Evolutionary conservation across 2,797 vertebrate genomes (phyloP).

Genomic region (Phylloscopus collybita): DNA sequence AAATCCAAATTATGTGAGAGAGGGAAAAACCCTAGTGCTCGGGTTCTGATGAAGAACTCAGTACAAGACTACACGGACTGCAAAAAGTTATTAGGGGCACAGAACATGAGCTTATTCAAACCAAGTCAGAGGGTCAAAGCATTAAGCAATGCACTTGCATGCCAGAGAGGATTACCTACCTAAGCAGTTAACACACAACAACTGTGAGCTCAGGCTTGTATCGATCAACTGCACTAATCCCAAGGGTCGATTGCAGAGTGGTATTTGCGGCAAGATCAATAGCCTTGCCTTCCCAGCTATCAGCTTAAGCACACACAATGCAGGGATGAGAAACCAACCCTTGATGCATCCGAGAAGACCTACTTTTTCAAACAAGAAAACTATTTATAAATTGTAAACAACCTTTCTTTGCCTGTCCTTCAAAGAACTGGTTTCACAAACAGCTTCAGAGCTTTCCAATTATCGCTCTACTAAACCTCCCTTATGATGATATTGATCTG

Average conservation of each 20-base stretch:
- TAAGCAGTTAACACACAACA: not conserved
- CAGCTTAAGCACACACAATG: not conserved
- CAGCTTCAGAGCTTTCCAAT: not conserved
- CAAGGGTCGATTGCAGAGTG: not conserved
- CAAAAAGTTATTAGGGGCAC: not conserved
- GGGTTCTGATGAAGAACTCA: not conserved
- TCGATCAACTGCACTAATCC: not conserved
- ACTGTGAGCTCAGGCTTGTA: not conserved
- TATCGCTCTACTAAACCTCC: not conserved
- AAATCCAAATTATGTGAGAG: not conserved
- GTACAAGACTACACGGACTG: not conserved
- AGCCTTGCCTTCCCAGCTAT: not conserved
- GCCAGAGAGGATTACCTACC: not conserved
- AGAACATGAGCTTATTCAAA: not conserved
- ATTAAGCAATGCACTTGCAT: not conserved
- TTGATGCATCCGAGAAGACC: not conserved
- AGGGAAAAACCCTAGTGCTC: not conserved
- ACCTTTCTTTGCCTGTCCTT: not conserved
- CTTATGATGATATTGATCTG: not conserved
- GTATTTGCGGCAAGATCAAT: not conserved
- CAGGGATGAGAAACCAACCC: not conserved
- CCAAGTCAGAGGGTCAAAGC: constrained; percentile 10
- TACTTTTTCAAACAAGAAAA: not conserved
- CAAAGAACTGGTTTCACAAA: not conserved
- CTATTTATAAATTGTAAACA: not conserved